Evolutionary conservation across 2,888 invertebrate genomes (phyloP).

Genomic region (Lobophora halterata): DNA sequence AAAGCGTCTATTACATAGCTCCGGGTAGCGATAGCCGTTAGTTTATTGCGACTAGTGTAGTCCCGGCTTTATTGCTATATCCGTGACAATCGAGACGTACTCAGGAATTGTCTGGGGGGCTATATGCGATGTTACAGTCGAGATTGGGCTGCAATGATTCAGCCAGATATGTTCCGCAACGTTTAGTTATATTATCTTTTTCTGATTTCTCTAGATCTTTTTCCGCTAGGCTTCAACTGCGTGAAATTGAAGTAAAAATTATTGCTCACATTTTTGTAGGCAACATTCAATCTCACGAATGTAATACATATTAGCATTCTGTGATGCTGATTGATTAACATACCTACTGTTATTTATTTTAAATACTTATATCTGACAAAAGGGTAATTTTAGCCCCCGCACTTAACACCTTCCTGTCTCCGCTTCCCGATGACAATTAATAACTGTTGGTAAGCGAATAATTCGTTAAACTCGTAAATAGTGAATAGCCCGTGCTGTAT

Average conservation of each 20-base stretch:
- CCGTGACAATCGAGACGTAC: constrained; percentile 32
- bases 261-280: too few relatives aligned
- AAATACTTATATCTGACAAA: too few relatives aligned
- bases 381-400: constrained; percentile 6
- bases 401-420: constrained; percentile 17
- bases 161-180: not conserved
- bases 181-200: too few relatives aligned
- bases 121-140: not conserved
- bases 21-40: constrained; percentile 54
- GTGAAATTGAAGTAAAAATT: too few relatives aligned
- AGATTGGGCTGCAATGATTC: not conserved
- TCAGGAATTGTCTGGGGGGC: constrained; percentile 15
- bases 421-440: constrained; percentile 45
- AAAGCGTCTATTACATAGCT: constrained; percentile 56
- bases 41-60: constrained; percentile 61
- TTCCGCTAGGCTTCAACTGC: too few relatives aligned
- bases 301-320: too few relatives aligned
- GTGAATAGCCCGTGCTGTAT: constrained; percentile 61
- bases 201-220: too few relatives aligned
- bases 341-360: too few relatives aligned
- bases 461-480: constrained; percentile 59
- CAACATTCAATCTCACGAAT: too few relatives aligned
- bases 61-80: constrained; percentile 55
- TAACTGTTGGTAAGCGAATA: constrained; percentile 60
- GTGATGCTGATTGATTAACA: too few relatives aligned